Evolutionary conservation across 2,888 invertebrate genomes (phyloP).

Genomic region (Lissonota sp.): DNA sequence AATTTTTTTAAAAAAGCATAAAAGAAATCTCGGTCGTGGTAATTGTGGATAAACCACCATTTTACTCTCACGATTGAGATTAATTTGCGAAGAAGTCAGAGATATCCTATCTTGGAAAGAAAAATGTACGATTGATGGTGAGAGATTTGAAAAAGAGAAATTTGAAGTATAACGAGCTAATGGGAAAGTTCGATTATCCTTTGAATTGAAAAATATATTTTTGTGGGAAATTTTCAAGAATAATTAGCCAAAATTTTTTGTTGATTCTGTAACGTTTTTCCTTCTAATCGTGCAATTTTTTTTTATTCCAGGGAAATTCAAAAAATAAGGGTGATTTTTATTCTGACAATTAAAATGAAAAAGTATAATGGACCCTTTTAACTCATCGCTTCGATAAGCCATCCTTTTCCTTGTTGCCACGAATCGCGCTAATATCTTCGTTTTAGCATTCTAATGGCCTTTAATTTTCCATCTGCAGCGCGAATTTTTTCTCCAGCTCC

Average conservation of each 20-base stretch:
- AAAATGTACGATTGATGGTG: neutral
- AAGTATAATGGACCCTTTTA: no score
- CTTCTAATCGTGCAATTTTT: no score
- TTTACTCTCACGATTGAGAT: constrained; percentile 28
- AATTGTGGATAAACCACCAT: constrained; percentile 41
- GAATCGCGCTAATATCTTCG: neutral
- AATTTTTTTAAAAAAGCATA: neutral
- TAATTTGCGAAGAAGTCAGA: constrained; percentile 42
- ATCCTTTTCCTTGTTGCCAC: neutral
- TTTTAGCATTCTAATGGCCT: neutral
- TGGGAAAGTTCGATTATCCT: neutral
- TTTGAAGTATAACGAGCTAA: neutral
- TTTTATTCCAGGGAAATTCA: no score
- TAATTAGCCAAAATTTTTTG: neutral
- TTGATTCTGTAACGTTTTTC: neutral
- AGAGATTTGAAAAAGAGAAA: neutral
- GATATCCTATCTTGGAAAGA: constrained; percentile 35
- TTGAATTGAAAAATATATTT: neutral
- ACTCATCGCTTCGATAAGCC: no score
- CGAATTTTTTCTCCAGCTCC: constrained; percentile 6
- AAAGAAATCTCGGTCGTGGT: constrained; percentile 20
- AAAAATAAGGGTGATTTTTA: no score
- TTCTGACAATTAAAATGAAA: no score
- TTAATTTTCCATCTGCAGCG: constrained; percentile 15
- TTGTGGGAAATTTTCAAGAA: neutral